Evolutionary conservation across 2,797 vertebrate species (phyloP), one percentile per base, ranked within the genome.

Genomic region (Oreonectes daqikongensis): DNA sequence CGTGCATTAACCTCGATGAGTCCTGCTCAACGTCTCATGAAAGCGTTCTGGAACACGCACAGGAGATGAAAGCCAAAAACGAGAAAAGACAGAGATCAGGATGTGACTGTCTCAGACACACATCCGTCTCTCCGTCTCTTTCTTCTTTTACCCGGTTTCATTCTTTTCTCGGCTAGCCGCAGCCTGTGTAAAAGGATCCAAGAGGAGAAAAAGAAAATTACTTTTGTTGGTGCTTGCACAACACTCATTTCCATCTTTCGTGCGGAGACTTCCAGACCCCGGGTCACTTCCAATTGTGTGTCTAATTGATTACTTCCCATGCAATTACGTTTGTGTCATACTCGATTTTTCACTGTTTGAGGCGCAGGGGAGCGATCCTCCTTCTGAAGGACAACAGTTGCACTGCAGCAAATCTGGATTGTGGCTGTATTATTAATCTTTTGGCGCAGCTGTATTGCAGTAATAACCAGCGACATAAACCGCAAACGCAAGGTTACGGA

Each of bases 281-380:
- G 82, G 92, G 91, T 93, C 90, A 89, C 89, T 87, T 91, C 90
- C 91, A 92, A 92, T 93, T 91, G 91, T 91, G 88, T 85, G 89
- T 88, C 90, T 94, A 93, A 94, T 93, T 93, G 92, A 93, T 93
- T 92, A 92, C 92, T 92, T 94, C 92, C 92, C 86, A 90, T 91
- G 91, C 92, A 93, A 93, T 94, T 94, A 93, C 88, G 89, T 89
- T 87, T 61, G 84, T 92, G 93, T 93, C 93, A 93, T 89, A 92
- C 90, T 92, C 90, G 92, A 93, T 94, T 92, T 92, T 91, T 91
- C 91, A 91, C 74, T 57, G 80, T 88, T 90, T 82, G 81, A 77
- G 84, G 88, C 84, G 79, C 75, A 86, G 84, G 85, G 80, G 83
- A 85, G 87, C 86, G 87, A 86, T 80, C 81, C 84, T 85, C 83